Evolutionary conservation across 2,888 invertebrate genomes (phyloP).

Genomic region (Watsonalla cultraria): DNA sequence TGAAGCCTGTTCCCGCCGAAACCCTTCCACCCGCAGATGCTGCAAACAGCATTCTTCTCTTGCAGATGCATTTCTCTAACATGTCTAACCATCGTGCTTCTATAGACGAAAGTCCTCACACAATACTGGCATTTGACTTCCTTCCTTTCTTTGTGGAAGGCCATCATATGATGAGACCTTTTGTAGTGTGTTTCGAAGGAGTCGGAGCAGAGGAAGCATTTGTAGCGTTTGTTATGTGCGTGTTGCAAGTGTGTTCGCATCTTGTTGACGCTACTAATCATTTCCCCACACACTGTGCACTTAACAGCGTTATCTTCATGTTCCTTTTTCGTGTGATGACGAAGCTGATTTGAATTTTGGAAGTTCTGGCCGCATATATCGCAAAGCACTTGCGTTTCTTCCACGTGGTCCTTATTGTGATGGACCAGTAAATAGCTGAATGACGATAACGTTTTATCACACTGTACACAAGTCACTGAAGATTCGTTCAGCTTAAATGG

Average conservation of each 20-base stretch:
- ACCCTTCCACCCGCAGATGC: conserved; percentile 39
- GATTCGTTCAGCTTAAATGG: conserved; percentile 11
- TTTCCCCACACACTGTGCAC: conserved; percentile 34
- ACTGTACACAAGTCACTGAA: conserved; percentile 31
- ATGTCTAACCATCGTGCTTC: conserved; percentile 30
- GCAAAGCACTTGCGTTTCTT: conserved; percentile 24
- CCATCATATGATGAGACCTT: conserved; percentile 23
- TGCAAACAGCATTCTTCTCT: conserved; percentile 46
- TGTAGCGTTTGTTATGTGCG: conserved; percentile 24
- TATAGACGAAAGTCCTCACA: conserved; percentile 27
- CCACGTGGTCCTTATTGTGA: conserved; percentile 28
- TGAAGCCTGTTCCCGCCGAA: conserved; percentile 17
- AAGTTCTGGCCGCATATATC: conserved; percentile 38
- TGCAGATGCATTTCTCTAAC: conserved; percentile 28
- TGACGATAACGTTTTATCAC: conserved; percentile 23
- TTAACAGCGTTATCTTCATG: conserved; percentile 24
- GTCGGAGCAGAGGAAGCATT: conserved; percentile 20
- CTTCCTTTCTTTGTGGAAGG: conserved; percentile 21
- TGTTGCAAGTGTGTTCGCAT: conserved; percentile 40
- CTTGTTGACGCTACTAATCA: conserved; percentile 39
- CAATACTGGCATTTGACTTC: conserved; percentile 29
- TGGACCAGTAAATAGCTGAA: conserved; percentile 35
- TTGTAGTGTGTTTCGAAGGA: conserved; percentile 31
- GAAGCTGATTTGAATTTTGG: conserved; percentile 19
- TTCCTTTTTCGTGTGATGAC: conserved; percentile 27